phyloP scores from a whole-genome alignment of 2,888 invertebrate genomes.

The Belgica antarctica region DNA sequence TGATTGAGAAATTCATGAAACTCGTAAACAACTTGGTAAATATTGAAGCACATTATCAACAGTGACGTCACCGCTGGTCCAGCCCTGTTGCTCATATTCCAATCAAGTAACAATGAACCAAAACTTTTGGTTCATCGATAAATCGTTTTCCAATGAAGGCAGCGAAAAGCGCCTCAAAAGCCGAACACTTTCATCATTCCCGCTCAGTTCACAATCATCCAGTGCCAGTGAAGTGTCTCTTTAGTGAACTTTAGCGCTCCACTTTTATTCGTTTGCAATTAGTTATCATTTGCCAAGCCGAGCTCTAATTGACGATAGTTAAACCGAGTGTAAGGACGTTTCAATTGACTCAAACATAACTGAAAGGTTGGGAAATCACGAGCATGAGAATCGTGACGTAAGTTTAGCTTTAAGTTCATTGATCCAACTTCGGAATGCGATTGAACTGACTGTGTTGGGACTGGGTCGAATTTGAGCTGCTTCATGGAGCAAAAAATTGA shows the following conservation, averaged over 20 bases:
- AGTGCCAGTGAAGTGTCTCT: background rate
- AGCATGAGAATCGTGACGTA: constrained; percentile 1
- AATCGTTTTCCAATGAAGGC: constrained; percentile 4
- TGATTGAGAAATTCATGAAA: background rate
- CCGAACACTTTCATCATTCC: background rate
- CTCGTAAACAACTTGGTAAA: background rate
- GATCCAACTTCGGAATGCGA: background rate
- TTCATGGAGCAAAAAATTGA: too few relatives aligned
- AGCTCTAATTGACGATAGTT: background rate
- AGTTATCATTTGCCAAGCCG: too few relatives aligned
- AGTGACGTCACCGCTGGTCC: background rate
- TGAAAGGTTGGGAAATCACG: background rate
- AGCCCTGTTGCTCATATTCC: background rate
- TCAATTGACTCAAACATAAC: background rate
- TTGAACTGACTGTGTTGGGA: too few relatives aligned
- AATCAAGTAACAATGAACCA: background rate
- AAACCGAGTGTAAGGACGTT: background rate
- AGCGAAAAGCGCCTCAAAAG: background rate
- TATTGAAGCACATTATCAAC: too few relatives aligned
- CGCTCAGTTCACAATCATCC: background rate
- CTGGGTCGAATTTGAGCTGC: too few relatives aligned
- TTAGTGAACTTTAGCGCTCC: background rate
- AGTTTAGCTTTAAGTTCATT: background rate
- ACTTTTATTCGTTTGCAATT: background rate
- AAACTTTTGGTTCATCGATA: background rate